These are phyloP conservation scores for Apis dorsata DNA, from an alignment of 1,140 invertebrate species.

Conservation along the genomic window DNA sequence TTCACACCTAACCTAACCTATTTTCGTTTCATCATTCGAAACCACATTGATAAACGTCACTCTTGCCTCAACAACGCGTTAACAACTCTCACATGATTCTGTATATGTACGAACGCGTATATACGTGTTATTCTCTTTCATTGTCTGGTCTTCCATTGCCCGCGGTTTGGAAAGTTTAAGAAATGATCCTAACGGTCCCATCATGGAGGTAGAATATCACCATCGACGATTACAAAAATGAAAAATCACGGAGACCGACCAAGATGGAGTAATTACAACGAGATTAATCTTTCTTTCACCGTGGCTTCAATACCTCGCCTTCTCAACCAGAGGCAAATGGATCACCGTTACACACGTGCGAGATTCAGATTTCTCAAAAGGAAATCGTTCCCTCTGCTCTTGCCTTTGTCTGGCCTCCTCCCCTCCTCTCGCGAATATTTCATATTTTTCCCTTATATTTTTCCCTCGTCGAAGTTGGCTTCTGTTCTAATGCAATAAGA, in stretches of 20 bases:
- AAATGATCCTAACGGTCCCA: constrained; percentile 31
- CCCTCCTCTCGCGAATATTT: neutral
- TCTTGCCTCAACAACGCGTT: constrained; percentile 42
- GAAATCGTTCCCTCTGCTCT: constrained; percentile 7
- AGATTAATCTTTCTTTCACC: constrained; percentile 58
- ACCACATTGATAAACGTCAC: constrained; percentile 72
- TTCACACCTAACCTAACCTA: constrained; percentile 16
- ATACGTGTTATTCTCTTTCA: neutral
- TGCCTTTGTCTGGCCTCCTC: constrained; percentile 1
- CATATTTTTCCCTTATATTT: neutral
- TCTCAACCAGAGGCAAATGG: constrained; percentile 66
- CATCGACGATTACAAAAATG: constrained; percentile 8
- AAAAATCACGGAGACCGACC: constrained; percentile 46
- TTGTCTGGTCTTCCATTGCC: neutral
- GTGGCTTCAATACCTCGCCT: constrained; percentile 49
- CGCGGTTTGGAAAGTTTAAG: constrained; percentile 31
- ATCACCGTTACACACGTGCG: constrained; percentile 49
- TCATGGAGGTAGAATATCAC: too few relatives aligned
- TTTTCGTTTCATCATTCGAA: constrained; percentile 65
- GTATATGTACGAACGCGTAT: constrained; percentile 1
- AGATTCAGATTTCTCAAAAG: constrained; percentile 25
- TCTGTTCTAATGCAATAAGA: too few relatives aligned
- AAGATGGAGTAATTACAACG: constrained; percentile 50
- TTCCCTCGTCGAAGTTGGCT: neutral
- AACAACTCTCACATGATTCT: neutral